A percentile compares a stretch with the other conserved stretches of the same genome.
Evolutionary conservation across 2,113 vertebrate species (phyloP).

Genomic region (Dasyprocta punctata): DNA sequence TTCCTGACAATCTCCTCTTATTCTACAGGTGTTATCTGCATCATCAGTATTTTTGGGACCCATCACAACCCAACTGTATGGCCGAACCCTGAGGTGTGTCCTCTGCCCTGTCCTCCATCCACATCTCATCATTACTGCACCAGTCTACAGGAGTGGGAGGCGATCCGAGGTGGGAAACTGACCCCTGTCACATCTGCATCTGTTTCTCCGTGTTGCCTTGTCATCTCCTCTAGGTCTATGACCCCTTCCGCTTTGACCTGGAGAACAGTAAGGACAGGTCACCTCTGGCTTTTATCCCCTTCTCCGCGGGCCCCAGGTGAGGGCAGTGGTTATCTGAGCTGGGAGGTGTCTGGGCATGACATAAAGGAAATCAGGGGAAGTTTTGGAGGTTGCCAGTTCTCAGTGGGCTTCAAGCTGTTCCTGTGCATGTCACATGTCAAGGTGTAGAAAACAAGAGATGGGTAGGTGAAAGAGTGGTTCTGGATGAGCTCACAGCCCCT

Average conservation of each 20-base stretch:
- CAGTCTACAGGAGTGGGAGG: accelerated
- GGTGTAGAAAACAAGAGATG: neutral
- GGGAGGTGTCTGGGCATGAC: neutral
- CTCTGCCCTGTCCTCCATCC: neutral
- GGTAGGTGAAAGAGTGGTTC: neutral
- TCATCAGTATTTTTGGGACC: constrained; percentile 92
- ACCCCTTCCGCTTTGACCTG: constrained; percentile 89
- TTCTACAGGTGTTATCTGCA: constrained; percentile 87
- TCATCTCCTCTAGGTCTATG: constrained; percentile 86
- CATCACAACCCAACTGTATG: constrained; percentile 93
- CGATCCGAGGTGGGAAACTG: neutral
- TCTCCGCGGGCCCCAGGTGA: constrained; percentile 93
- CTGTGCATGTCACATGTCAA: accelerated
- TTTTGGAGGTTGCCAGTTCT: neutral
- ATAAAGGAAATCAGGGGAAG: neutral
- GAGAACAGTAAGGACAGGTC: constrained; percentile 75
- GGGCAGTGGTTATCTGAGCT: accelerated
- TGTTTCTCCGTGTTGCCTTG: neutral
- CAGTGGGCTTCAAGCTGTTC: neutral
- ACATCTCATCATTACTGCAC: accelerated
- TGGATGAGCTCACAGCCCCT: accelerated
- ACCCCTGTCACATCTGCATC: accelerated
- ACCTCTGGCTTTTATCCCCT: constrained; percentile 90
- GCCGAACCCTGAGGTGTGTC: constrained; percentile 90
- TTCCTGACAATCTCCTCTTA: neutral